Percentiles rank a stretch among this genome's conserved stretches.
phyloP scores from a whole-genome alignment of 2,888 invertebrate genomes.

The Metacarcinus magister region DNA sequence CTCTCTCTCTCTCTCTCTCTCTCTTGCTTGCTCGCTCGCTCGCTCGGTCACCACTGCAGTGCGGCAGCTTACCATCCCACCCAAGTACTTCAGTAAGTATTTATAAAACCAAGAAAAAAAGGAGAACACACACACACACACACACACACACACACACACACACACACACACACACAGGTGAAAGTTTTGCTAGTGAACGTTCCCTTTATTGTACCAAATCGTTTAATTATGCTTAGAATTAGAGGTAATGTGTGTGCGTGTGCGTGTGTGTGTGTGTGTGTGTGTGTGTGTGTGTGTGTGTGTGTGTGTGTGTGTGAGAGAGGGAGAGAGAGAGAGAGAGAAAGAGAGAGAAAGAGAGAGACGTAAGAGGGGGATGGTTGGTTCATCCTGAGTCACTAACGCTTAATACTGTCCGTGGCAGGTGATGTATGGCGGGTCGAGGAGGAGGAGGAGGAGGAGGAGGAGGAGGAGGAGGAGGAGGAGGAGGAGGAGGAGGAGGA shows the following conservation, averaged over 20 bases:
- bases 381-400: background rate
- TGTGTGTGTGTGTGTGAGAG: background rate
- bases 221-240: background rate
- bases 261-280: background rate
- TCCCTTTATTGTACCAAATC: background rate
- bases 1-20: constrained; percentile 48
- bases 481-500: too few species aligned
- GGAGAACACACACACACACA: background rate
- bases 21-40: constrained; percentile 9
- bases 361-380: too few species aligned
- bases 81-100: background rate
- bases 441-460: too few species aligned
- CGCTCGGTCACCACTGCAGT: background rate
- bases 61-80: background rate
- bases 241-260: background rate
- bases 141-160: constrained; percentile 48
- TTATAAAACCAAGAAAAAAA: background rate
- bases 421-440: background rate
- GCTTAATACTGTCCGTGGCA: background rate
- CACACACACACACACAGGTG: constrained; percentile 1
- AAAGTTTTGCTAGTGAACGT: background rate
- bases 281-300: constrained; percentile 26
- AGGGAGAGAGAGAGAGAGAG: background rate
- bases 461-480: too few species aligned
- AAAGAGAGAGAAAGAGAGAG: background rate